phyloP scores from a whole-genome alignment of 2,797 vertebrate species.

The Syndactyla subalaris region DNA sequence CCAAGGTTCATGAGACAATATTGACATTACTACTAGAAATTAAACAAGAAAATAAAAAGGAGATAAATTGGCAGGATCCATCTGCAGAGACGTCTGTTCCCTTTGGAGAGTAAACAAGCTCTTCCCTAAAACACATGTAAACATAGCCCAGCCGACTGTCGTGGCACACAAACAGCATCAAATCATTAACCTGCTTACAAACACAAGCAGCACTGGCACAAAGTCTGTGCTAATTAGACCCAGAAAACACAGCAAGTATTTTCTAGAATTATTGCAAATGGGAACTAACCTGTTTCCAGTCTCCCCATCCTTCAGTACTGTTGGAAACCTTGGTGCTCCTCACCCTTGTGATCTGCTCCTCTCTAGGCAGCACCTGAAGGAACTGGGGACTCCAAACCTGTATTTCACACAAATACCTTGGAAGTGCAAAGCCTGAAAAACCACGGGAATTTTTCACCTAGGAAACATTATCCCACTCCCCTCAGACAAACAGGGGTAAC shows the following conservation, averaged over 20 bases:
- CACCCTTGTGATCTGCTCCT: neutral
- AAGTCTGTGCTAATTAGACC: accelerated
- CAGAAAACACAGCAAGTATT: neutral
- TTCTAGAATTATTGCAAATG: neutral
- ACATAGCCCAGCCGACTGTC: neutral
- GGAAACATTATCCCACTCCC: neutral
- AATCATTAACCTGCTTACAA: neutral
- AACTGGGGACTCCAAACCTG: neutral
- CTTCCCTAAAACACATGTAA: neutral
- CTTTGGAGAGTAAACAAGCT: neutral
- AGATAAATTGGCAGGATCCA: neutral
- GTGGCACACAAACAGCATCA: neutral
- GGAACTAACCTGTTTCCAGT: neutral
- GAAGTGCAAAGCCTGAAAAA: neutral
- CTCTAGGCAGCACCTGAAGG: neutral
- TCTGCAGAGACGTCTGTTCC: neutral
- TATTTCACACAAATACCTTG: neutral
- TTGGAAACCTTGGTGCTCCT: neutral
- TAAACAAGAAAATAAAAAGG: neutral
- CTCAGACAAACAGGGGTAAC: neutral
- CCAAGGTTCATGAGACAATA: neutral
- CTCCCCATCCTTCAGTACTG: neutral
- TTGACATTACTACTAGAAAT: neutral
- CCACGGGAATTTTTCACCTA: accelerated
- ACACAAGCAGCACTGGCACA: neutral